Evolutionary conservation across 2,797 vertebrate genomes (phyloP).

Genomic region (Ptychobarbus kaznakovi): DNA sequence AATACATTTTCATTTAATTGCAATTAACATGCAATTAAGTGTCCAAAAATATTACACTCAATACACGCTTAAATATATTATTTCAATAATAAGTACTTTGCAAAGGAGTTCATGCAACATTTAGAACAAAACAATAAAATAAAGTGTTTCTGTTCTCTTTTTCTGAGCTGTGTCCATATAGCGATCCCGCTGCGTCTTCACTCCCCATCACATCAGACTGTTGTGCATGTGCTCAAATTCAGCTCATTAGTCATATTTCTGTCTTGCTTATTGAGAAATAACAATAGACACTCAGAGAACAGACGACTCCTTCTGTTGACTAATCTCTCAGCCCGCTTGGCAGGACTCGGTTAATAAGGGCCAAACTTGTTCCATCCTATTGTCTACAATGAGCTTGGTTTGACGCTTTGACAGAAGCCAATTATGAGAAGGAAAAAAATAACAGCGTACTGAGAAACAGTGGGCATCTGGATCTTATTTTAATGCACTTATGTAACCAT

Average conservation of each 20-base stretch:
- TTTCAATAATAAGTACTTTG: neutral
- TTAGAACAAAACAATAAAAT: neutral
- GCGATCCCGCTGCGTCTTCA: neutral
- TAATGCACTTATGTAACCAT: conserved; percentile 59
- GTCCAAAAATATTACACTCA: neutral
- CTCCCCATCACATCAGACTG: neutral
- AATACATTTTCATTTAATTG: neutral
- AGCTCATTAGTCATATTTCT: conserved; percentile 53
- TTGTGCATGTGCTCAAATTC: conserved; percentile 7
- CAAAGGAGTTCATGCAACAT: neutral
- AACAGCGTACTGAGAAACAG: conserved; percentile 67
- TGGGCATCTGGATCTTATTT: conserved; percentile 64
- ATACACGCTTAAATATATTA: neutral
- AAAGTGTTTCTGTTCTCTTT: too few relatives aligned
- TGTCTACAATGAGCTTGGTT: conserved; percentile 79
- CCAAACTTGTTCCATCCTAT: conserved; percentile 75
- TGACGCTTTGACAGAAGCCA: conserved; percentile 82
- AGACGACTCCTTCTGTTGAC: conserved; percentile 60
- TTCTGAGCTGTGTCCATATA: neutral
- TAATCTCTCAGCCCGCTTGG: conserved; percentile 75
- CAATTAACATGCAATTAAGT: neutral
- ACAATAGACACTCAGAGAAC: conserved; percentile 62
- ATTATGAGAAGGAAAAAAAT: conserved; percentile 72
- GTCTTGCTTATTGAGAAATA: conserved; percentile 65
- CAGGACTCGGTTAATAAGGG: conserved; percentile 79